phyloP scores from a whole-genome alignment of 2,888 invertebrate genomes.

The Enoplolaimus lenunculus region DNA sequence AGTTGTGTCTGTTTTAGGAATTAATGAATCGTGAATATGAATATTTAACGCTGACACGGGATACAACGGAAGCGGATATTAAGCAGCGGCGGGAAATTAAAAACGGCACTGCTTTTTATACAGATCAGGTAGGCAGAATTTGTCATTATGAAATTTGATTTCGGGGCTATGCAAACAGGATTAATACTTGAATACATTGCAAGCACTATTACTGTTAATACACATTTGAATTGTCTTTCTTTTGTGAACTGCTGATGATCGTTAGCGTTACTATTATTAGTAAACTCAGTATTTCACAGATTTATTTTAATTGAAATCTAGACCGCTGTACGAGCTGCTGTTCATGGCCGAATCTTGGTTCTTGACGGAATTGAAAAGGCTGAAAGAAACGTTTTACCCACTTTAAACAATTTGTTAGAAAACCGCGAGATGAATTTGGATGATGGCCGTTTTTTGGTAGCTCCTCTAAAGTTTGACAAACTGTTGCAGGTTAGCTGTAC shows the following conservation, averaged over 20 bases:
- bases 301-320: constrained; percentile 41
- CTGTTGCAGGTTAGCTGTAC: constrained; percentile 69
- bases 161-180: too few relatives aligned
- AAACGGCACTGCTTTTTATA: constrained; percentile 70
- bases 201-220: too few relatives aligned
- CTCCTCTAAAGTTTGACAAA: constrained; percentile 74
- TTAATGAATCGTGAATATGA: constrained; percentile 75
- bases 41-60: constrained; percentile 78
- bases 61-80: constrained; percentile 89
- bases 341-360: constrained; percentile 69
- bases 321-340: constrained; percentile 83
- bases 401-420: constrained; percentile 84
- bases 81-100: constrained; percentile 86
- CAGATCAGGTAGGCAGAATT: constrained; percentile 66
- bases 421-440: constrained; percentile 96
- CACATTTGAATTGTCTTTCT: too few relatives aligned
- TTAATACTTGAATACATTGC: too few relatives aligned
- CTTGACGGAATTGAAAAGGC: constrained; percentile 94
- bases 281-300: too few relatives aligned
- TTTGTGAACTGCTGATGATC: too few relatives aligned
- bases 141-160: too few relatives aligned
- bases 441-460: constrained; percentile 81
- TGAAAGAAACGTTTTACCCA: constrained; percentile 85
- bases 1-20: constrained; percentile 47
- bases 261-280: too few relatives aligned